Conservation (phyloP, 1,140 invertebrate genomes). For the Drosophila pandora region DNA sequence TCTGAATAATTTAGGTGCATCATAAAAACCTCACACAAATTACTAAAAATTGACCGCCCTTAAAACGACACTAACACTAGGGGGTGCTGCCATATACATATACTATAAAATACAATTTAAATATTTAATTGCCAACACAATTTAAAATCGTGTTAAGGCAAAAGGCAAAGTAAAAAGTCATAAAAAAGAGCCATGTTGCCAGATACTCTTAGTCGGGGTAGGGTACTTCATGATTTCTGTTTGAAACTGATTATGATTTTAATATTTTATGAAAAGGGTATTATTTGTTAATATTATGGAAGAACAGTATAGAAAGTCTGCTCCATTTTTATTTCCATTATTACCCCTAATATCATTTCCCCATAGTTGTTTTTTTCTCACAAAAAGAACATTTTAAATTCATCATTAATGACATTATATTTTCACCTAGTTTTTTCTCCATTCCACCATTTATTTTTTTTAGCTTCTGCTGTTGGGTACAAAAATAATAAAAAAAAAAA, state of each 20-base stretch:
- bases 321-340: too few relatives aligned
- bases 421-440: not conserved
- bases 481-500: not conserved
- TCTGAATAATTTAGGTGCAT: constrained; percentile 68
- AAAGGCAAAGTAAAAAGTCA: constrained; percentile 50
- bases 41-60: constrained; percentile 75
- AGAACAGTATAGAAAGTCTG: too few relatives aligned
- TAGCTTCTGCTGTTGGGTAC: constrained; percentile 9
- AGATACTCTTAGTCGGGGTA: constrained; percentile 4
- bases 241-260: not conserved
- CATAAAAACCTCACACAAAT: constrained; percentile 72
- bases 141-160: constrained; percentile 54
- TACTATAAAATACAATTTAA: constrained; percentile 65
- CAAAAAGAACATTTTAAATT: not conserved
- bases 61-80: constrained; percentile 41
- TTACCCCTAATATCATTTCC: too few relatives aligned
- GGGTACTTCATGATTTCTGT: not conserved
- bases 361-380: not conserved
- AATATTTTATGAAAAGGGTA: not conserved
- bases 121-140: constrained; percentile 72
- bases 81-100: not conserved
- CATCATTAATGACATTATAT: not conserved
- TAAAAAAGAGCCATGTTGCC: constrained; percentile 49
- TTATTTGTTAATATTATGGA: too few relatives aligned
- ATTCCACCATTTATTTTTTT: constrained; percentile 1